Evolutionary conservation across 2,113 vertebrate genomes (phyloP).

Genomic region (Sorex araneus): DNA sequence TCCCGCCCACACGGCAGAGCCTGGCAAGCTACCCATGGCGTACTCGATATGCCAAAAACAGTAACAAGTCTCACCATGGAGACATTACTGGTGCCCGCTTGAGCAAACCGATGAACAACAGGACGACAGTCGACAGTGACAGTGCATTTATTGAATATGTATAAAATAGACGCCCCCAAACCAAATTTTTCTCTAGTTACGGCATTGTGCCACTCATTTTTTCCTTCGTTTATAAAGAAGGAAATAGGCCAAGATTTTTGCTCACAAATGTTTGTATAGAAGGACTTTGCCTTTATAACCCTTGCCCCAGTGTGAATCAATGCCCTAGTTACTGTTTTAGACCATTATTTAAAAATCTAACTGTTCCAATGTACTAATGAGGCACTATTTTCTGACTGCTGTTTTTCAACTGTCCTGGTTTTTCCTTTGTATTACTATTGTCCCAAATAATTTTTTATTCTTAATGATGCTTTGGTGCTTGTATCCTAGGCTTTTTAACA

Average conservation of each 20-base stretch:
- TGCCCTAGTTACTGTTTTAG: conserved; percentile 60
- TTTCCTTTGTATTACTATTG: conserved; percentile 63
- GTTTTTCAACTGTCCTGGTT: conserved; percentile 72
- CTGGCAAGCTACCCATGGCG: no score
- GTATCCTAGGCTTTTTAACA: conserved; percentile 64
- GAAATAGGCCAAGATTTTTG: conserved; percentile 10
- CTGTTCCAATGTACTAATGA: conserved; percentile 71
- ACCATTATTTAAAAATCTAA: conserved; percentile 72
- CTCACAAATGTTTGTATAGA: neutral
- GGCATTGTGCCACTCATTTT: neutral
- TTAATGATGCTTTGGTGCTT: conserved; percentile 67
- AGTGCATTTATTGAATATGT: no score
- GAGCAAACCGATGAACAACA: no score
- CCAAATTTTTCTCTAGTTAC: neutral
- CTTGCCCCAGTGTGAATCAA: conserved; percentile 43
- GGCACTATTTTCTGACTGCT: conserved; percentile 57
- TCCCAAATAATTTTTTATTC: conserved; percentile 77
- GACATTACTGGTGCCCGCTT: no score
- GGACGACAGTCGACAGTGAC: no score
- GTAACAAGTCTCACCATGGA: no score
- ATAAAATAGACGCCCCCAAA: conserved; percentile 11
- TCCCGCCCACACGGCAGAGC: no score
- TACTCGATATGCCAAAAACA: no score
- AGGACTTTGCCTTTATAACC: conserved; percentile 34
- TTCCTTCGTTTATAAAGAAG: conserved; percentile 33